phyloP scores from a whole-genome alignment of 1,140 invertebrate genomes.

The Whitmania pigra region DNA sequence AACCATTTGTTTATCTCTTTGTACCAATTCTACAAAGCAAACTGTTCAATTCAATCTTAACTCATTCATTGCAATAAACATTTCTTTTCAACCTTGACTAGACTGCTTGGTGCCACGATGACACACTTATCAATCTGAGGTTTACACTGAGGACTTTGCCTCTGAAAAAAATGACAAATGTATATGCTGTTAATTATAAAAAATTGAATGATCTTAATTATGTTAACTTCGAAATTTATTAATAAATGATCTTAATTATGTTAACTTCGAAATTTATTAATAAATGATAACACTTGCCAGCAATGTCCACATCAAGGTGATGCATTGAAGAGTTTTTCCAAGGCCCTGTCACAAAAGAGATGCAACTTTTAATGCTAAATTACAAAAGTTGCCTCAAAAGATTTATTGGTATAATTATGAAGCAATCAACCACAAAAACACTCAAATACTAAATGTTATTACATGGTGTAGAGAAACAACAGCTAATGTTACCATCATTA shows the following conservation, averaged over 20 bases:
- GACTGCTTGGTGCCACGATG: conserved; percentile 87
- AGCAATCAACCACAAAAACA: too few relatives aligned
- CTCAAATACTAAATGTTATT: too few relatives aligned
- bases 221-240: neutral
- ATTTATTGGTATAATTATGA: too few relatives aligned
- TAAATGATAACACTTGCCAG: conserved; percentile 42
- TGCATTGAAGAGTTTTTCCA: conserved; percentile 96
- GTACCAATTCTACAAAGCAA: conserved; percentile 68
- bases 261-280: neutral
- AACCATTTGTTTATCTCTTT: conserved; percentile 98
- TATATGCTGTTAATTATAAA: neutral
- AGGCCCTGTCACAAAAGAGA: conserved; percentile 42
- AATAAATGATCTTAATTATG: neutral
- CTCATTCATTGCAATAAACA: too few relatives aligned
- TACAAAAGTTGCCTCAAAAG: too few relatives aligned
- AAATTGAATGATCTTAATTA: conserved; percentile 9
- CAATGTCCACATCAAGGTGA: conserved; percentile 88
- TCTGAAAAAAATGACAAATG: conserved; percentile 30
- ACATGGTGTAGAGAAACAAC: too few relatives aligned
- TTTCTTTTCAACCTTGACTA: conserved; percentile 60
- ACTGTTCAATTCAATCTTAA: too few relatives aligned
- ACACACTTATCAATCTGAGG: conserved; percentile 79
- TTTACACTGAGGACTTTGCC: conserved; percentile 50
- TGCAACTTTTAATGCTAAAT: too few relatives aligned
- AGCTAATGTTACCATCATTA: neutral